Evolutionary conservation across 2,888 invertebrate genomes (phyloP).

Genomic region (Cenopis cana): DNA sequence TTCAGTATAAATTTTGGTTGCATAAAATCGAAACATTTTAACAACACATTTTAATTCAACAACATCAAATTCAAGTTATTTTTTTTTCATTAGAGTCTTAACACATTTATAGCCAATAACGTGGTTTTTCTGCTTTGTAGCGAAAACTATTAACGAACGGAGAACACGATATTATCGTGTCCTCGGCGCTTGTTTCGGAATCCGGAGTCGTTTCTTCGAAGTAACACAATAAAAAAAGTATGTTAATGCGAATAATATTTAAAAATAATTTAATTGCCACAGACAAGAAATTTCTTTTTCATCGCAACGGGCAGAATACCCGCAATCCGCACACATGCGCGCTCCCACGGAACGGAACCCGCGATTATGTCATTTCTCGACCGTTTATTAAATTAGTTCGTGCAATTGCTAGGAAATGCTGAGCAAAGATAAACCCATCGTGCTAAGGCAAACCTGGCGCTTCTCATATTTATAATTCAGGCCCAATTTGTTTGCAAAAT

Average conservation of each 20-base stretch:
- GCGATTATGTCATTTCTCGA: conserved; percentile 61
- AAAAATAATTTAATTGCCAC: conserved; percentile 26
- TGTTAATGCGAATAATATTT: conserved; percentile 1
- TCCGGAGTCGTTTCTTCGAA: neutral
- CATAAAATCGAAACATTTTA: too few species aligned
- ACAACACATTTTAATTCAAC: too few species aligned
- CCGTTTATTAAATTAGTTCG: conserved; percentile 66
- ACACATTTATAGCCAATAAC: too few species aligned
- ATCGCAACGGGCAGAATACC: conserved; percentile 11
- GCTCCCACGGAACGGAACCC: conserved; percentile 63
- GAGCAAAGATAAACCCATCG: conserved; percentile 52
- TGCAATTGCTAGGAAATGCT: conserved; percentile 58
- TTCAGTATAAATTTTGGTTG: too few species aligned
- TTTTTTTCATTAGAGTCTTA: too few species aligned
- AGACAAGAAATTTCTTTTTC: conserved; percentile 33
- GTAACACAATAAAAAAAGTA: neutral
- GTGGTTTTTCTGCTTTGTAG: too few species aligned
- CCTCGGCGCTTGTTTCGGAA: too few species aligned
- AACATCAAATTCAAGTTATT: too few species aligned
- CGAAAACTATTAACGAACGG: too few species aligned
- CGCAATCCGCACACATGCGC: conserved; percentile 58
- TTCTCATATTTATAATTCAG: conserved; percentile 38
- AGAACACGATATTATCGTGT: too few species aligned
- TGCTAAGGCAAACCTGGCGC: conserved; percentile 25
- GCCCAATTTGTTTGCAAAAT: conserved; percentile 27